Conservation (phyloP, 2,888 invertebrate genomes). For the Netelia fuscicornis region DNA sequence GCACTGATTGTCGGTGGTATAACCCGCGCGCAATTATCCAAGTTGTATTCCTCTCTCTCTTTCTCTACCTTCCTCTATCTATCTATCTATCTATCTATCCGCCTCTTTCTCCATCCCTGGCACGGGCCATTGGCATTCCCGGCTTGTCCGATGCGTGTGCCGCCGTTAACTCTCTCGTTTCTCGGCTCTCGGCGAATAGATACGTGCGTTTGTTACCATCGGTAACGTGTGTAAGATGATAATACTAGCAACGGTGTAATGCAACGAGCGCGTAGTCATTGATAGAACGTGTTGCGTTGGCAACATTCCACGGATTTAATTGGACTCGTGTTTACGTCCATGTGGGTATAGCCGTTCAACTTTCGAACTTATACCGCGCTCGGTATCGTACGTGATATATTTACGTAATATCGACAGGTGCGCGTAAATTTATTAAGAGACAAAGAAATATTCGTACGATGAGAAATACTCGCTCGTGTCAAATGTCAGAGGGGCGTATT, state of each 20-base stretch:
- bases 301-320: slow-evolving; percentile 73
- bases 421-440: too few species aligned
- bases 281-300: slow-evolving; percentile 68
- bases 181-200: neutral
- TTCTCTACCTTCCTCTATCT: neutral
- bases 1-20: slow-evolving; percentile 50
- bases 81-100: neutral
- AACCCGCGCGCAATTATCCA: slow-evolving; percentile 55
- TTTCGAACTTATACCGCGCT: too few species aligned
- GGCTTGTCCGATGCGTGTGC: slow-evolving; percentile 50
- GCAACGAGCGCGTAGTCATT: slow-evolving; percentile 50
- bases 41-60: neutral
- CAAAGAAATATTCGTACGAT: too few species aligned
- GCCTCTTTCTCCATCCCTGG: neutral
- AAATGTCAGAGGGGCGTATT: too few species aligned
- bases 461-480: too few species aligned
- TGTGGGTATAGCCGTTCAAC: neutral
- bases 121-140: slow-evolving; percentile 58
- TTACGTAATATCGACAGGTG: slow-evolving; percentile 27
- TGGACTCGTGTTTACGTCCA: slow-evolving; percentile 40
- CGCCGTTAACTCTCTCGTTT: slow-evolving; percentile 43
- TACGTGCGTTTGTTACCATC: neutral
- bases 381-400: neutral
- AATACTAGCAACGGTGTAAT: slow-evolving; percentile 50
- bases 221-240: slow-evolving; percentile 29